phyloP scores from a whole-genome alignment of 2,113 vertebrate genomes.

The Rhinopomastus cyanomelas region DNA sequence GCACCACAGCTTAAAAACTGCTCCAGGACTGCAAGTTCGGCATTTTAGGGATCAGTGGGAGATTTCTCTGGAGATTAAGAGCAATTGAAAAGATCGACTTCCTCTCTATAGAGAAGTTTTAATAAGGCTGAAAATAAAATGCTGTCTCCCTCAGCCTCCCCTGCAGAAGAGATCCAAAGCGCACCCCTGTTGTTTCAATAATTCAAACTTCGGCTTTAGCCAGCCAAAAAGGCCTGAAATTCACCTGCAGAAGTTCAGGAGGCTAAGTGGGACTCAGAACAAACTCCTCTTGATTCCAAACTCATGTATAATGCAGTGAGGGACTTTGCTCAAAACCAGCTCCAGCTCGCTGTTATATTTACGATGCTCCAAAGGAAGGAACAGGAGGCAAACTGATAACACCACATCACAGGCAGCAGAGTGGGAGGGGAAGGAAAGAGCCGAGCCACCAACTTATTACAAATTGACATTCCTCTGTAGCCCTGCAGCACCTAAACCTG shows the following conservation, averaged over 20 bases:
- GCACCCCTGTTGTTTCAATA: constrained; percentile 50
- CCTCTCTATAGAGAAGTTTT: constrained; percentile 61
- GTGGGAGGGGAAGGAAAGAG: background rate
- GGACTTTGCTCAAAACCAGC: constrained; percentile 28
- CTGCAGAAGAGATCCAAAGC: constrained; percentile 16
- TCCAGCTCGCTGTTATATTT: background rate
- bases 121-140: constrained; percentile 67
- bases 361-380: background rate
- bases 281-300: constrained; percentile 55
- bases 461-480: background rate
- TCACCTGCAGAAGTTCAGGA: constrained; percentile 46
- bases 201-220: constrained; percentile 61
- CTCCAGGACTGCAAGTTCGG: constrained; percentile 54
- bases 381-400: background rate
- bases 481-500: background rate
- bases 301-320: constrained; percentile 64
- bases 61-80: constrained; percentile 66
- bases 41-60: constrained; percentile 64
- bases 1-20: constrained; percentile 38
- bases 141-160: constrained; percentile 18
- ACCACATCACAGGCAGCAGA: background rate
- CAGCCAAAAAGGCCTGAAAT: constrained; percentile 55
- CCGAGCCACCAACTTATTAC: background rate
- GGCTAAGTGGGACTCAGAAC: constrained; percentile 50
- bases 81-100: constrained; percentile 67